phyloP scores from a whole-genome alignment of 2,888 invertebrate species.

The Acleris laterana region DNA sequence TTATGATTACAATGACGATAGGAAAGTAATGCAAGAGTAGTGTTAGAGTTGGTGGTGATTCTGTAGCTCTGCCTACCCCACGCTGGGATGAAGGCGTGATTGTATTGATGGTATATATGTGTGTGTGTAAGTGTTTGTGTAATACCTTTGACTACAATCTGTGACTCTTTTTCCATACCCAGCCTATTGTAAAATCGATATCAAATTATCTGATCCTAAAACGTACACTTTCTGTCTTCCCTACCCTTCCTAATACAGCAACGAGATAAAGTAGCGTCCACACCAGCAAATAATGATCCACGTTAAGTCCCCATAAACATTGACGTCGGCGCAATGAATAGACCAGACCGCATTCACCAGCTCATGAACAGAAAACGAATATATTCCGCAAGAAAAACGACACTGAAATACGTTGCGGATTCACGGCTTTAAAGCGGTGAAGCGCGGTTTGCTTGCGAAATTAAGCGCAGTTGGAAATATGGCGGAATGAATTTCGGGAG shows the following conservation, averaged over 20 bases:
- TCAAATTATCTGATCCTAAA: neutral
- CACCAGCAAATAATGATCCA: constrained; percentile 65
- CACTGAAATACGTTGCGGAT: constrained; percentile 68
- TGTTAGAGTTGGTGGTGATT: too few relatives aligned
- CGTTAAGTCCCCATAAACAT: constrained; percentile 76
- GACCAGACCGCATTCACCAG: constrained; percentile 74
- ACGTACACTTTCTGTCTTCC: neutral
- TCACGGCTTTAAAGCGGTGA: neutral
- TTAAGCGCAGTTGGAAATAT: constrained; percentile 1
- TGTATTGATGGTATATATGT: too few relatives aligned
- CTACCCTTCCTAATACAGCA: neutral
- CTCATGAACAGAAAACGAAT: constrained; percentile 80
- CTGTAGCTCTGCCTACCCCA: too few relatives aligned
- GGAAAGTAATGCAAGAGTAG: too few relatives aligned
- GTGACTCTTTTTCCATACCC: too few relatives aligned
- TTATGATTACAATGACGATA: too few relatives aligned
- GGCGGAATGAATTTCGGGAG: too few relatives aligned
- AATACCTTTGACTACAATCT: too few relatives aligned
- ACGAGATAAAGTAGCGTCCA: constrained; percentile 7
- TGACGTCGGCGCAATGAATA: constrained; percentile 72
- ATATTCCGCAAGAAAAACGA: constrained; percentile 71
- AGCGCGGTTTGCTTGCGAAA: neutral
- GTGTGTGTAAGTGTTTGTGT: too few relatives aligned
- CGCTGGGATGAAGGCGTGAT: too few relatives aligned
- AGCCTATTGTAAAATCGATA: too few relatives aligned